Evolutionary conservation across 2,797 vertebrate species (phyloP).

Genomic region (Delichon dasypus): DNA sequence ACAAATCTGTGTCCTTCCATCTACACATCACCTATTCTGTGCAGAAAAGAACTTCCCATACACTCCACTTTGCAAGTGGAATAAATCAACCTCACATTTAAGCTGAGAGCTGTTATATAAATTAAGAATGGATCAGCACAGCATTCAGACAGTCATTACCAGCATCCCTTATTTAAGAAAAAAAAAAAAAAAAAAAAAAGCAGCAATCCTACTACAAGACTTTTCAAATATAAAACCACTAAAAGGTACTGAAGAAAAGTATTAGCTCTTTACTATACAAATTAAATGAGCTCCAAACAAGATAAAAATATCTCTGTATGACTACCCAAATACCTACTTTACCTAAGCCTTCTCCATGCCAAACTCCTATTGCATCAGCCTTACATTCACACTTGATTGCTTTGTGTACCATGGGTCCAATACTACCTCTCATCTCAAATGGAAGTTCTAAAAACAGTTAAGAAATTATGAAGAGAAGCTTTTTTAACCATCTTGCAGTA

Average conservation of each 20-base stretch:
- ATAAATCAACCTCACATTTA: not conserved
- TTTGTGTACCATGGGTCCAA: not conserved
- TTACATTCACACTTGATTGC: not conserved
- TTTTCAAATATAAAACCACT: not conserved
- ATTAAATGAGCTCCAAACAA: not conserved
- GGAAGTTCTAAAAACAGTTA: not conserved
- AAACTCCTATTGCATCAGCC: not conserved
- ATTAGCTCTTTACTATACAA: not conserved
- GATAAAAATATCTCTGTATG: not conserved
- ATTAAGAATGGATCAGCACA: not conserved
- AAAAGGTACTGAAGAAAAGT: not conserved
- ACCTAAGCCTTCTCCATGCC: not conserved
- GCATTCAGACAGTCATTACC: not conserved
- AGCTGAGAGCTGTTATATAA: not conserved
- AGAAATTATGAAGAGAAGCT: not conserved
- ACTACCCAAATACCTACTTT: not conserved
- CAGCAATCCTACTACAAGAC: not conserved
- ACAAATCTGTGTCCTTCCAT: not conserved
- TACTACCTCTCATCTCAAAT: not conserved
- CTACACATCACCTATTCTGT: not conserved
- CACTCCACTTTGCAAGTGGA: not conserved
- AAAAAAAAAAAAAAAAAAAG: not conserved
- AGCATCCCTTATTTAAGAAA: not conserved
- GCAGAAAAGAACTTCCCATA: not conserved
- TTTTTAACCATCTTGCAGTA: not conserved